A percentile compares a stretch with the other conserved stretches of the same genome.
These are phyloP conservation scores for Agonum fuliginosum DNA, from an alignment of 2,888 invertebrate species.

Conservation along the genomic window DNA sequence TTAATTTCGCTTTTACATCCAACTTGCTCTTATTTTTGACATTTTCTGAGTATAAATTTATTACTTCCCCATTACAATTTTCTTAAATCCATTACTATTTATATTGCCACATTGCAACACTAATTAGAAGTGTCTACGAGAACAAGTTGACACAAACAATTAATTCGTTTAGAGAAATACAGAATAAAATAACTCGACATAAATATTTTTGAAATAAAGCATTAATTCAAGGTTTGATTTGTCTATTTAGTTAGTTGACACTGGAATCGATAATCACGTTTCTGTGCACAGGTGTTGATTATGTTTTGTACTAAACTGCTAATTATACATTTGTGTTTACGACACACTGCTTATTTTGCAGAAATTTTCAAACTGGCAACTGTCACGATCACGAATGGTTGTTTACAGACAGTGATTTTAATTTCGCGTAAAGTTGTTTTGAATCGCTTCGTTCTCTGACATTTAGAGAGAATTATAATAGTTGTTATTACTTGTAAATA, in stretches of 20 bases:
- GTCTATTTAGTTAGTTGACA: neutral
- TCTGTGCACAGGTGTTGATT: slow-evolving; percentile 31
- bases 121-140: neutral
- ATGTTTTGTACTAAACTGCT: slow-evolving; percentile 8
- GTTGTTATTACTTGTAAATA: no score
- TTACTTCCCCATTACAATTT: slow-evolving; percentile 2
- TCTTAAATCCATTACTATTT: slow-evolving; percentile 29
- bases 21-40: no score
- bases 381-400: slow-evolving; percentile 5
- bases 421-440: neutral
- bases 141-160: neutral
- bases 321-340: slow-evolving; percentile 35
- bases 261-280: slow-evolving; percentile 23
- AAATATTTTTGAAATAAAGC: neutral
- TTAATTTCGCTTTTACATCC: no score
- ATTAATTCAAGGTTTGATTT: neutral
- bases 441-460: neutral
- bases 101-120: neutral
- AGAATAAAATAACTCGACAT: neutral
- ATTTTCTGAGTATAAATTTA: slow-evolving; percentile 9
- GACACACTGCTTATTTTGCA: neutral
- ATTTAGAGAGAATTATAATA: no score
- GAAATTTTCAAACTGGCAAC: slow-evolving; percentile 19
- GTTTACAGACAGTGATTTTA: slow-evolving; percentile 3
- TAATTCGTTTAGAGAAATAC: neutral